These are phyloP conservation scores for Loris lydekkerianus DNA, from an alignment of 2,797 vertebrate species.

Conservation along the genomic window DNA sequence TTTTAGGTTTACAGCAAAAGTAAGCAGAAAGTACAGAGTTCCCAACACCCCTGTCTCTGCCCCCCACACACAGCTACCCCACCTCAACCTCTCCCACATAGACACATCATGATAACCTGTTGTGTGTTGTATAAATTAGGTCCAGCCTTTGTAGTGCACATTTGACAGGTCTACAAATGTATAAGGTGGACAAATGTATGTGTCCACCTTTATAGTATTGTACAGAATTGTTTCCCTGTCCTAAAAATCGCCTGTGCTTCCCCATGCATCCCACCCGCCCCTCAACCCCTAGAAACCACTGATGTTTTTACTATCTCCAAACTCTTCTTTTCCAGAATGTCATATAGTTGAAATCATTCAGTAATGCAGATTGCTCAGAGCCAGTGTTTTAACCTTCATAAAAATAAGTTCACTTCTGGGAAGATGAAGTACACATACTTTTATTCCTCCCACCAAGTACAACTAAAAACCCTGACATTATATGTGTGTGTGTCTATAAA, in stretches of 20 bases:
- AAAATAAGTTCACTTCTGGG: neutral
- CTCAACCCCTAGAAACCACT: neutral
- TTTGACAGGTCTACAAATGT: neutral
- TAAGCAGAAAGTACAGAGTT: neutral
- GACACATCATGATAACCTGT: neutral
- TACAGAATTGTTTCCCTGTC: neutral
- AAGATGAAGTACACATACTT: neutral
- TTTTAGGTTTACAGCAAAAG: neutral
- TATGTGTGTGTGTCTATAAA: too few relatives aligned
- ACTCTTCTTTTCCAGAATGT: neutral
- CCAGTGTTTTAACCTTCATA: neutral
- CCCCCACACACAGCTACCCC: neutral
- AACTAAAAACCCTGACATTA: neutral
- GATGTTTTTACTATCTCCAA: neutral
- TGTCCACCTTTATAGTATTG: neutral
- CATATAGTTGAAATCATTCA: neutral
- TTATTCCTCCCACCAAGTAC: neutral
- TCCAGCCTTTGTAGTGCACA: neutral
- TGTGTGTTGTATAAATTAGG: neutral
- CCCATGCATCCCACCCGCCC: too few relatives aligned
- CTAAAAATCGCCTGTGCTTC: neutral
- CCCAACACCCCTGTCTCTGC: too few relatives aligned
- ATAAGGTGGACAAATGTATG: neutral
- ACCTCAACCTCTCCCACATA: neutral
- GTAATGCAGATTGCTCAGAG: neutral